Conservation (phyloP, 2,797 vertebrate genomes). For the Myioborus melanocephalus region DNA sequence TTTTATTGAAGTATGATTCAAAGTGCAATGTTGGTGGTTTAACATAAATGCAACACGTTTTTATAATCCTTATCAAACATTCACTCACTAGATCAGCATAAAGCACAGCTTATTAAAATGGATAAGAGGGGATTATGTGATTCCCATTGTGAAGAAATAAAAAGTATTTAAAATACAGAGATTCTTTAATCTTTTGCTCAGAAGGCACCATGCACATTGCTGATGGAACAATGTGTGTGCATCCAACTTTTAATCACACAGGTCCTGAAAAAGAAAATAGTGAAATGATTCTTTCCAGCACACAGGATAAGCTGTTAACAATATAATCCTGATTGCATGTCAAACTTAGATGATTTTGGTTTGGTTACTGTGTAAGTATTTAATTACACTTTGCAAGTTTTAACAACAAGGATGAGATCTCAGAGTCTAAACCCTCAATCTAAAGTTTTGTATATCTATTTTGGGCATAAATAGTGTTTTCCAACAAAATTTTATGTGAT, state of each 20-base stretch:
- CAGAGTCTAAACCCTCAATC: not conserved
- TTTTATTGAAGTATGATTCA: slow-evolving; percentile 28
- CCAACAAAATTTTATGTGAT: not conserved
- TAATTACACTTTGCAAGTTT: not conserved
- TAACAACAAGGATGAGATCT: not conserved
- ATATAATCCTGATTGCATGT: slow-evolving; percentile 28
- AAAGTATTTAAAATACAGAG: slow-evolving; percentile 43
- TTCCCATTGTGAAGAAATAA: slow-evolving; percentile 27
- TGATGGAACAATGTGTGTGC: not conserved
- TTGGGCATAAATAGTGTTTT: not conserved
- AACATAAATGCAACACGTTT: slow-evolving; percentile 50
- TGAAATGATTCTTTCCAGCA: not conserved
- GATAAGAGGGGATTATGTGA: slow-evolving; percentile 54
- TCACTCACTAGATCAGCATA: slow-evolving; percentile 55
- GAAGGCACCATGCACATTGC: not conserved
- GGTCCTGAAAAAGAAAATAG: slow-evolving; percentile 15
- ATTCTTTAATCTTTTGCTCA: slow-evolving; percentile 55
- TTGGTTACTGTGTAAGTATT: slow-evolving; percentile 3
- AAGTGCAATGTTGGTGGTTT: slow-evolving; percentile 23
- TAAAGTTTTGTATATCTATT: not conserved
- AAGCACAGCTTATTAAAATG: slow-evolving; percentile 60
- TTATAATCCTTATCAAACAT: slow-evolving; percentile 69
- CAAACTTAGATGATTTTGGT: not conserved
- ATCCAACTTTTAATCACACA: slow-evolving; percentile 42
- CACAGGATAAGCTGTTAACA: slow-evolving; percentile 12